Percentiles rank a stretch among this genome's conserved stretches.
Conservation (phyloP, 2,113 vertebrate genomes). For the Eulemur macaco region DNA sequence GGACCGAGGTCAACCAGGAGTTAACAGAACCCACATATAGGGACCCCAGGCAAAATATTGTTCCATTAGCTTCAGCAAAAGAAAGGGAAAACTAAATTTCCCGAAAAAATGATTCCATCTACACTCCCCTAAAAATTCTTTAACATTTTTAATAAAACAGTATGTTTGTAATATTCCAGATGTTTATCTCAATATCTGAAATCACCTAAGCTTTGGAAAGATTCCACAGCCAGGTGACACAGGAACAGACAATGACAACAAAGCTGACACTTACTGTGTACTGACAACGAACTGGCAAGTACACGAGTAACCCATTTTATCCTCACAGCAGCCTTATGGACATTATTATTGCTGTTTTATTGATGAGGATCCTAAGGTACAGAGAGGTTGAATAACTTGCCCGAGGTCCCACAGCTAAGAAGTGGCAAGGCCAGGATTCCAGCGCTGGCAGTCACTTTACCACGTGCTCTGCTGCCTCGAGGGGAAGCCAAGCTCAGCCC, state of each 20-base stretch:
- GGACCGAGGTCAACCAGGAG: not conserved
- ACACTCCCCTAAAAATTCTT: not conserved
- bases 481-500: not conserved
- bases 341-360: accelerated
- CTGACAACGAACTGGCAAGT: accelerated
- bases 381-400: not conserved
- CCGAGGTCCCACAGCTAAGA: not conserved
- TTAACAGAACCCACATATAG: not conserved
- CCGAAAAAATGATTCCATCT: not conserved
- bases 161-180: not conserved
- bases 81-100: not conserved
- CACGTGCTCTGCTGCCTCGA: accelerated
- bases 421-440: not conserved
- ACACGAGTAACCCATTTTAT: accelerated
- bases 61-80: not conserved
- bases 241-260: not conserved
- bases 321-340: accelerated
- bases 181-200: not conserved
- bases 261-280: not conserved
- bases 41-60: not conserved
- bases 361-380: not conserved
- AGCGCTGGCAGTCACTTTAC: accelerated
- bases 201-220: not conserved
- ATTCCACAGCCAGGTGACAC: not conserved
- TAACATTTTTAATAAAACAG: not conserved